A percentile compares a stretch with the other conserved stretches of the same genome.
phyloP scores from a whole-genome alignment of 1,140 invertebrate species.

The Sipha flava region DNA sequence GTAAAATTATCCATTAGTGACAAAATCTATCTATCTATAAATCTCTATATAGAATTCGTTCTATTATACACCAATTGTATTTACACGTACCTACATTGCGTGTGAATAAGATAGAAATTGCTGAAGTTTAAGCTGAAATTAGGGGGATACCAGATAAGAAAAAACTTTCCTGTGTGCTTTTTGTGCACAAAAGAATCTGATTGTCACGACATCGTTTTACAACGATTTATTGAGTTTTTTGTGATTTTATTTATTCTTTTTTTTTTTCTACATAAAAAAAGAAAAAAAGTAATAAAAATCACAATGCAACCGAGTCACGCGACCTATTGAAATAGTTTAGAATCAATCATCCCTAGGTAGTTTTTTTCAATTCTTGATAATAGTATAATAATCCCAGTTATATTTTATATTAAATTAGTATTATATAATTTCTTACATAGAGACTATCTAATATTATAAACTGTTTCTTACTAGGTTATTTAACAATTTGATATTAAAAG shows the following conservation, averaged over 20 bases:
- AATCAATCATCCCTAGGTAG: constrained; percentile 11
- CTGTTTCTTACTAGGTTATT: background rate
- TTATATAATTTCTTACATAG: background rate
- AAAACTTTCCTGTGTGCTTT: constrained; percentile 17
- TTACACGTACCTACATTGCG: background rate
- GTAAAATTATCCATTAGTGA: background rate
- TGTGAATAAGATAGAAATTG: constrained; percentile 26
- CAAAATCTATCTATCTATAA: background rate
- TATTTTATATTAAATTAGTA: constrained; percentile 21
- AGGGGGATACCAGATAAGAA: constrained; percentile 3
- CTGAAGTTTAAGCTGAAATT: background rate
- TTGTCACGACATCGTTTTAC: constrained; percentile 27
- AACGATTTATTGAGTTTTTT: constrained; percentile 18
- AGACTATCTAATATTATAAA: constrained; percentile 3
- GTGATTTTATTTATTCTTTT: background rate
- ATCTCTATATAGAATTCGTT: background rate
- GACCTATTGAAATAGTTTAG: constrained; percentile 11
- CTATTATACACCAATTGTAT: constrained; percentile 21
- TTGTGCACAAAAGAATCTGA: constrained; percentile 18
- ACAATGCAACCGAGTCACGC: background rate
- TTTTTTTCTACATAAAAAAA: background rate
- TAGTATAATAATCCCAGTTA: background rate
- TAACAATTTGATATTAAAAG: background rate
- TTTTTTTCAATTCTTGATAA: background rate
- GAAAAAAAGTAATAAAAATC: background rate